Evolutionary conservation across 1,140 invertebrate species (phyloP), one percentile per base, ranked within the genome.

Genomic region (Leptonema lineaticorne): DNA sequence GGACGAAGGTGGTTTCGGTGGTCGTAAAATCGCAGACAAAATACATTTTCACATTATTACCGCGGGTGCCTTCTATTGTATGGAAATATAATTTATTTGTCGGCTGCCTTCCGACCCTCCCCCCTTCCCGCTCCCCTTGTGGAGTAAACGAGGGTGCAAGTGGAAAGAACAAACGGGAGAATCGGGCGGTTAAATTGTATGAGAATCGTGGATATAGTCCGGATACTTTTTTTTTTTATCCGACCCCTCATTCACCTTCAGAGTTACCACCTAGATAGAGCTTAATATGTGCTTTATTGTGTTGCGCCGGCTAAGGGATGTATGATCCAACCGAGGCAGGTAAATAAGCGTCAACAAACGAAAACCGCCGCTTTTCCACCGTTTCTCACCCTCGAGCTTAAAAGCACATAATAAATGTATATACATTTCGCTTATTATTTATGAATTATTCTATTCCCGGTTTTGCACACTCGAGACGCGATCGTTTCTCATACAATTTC

Each of bases 71-170:
- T 22, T 69, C 65, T 57, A 63, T 67, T 63, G 69, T 63, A 46
- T 59, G 53, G 60, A 67, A 66, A 66, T 68, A 62, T 68, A 60
- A 71, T 71, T 71, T 71, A 71, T 62, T 62, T 56, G 45, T 56
- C 58, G 50, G 50, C 50, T 20, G 50, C 50, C 50, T 53, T 53
- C 50, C 50, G 50, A 53, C 50, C 50, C 20, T 9, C 22, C 16
- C 37, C 16, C n/a, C n/a, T n/a, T n/a, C n/a, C n/a, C 28, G 7
- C 62, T 37, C n/a, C 33, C 33, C n/a, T 7, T 37, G 33, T 50
- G 9, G 46, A 7, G 46, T 7, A 20, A 50, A 9, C 46, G 6
- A 9, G 46, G 33, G 7, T 8, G n/a, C 33, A 37, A n/a, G 7
- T 37, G 33, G 46, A n/a, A n/a, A n/a, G n/a, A n/a, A n/a, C n/a